phyloP scores from a whole-genome alignment of 2,888 invertebrate species.

The Agrotis clavis region DNA sequence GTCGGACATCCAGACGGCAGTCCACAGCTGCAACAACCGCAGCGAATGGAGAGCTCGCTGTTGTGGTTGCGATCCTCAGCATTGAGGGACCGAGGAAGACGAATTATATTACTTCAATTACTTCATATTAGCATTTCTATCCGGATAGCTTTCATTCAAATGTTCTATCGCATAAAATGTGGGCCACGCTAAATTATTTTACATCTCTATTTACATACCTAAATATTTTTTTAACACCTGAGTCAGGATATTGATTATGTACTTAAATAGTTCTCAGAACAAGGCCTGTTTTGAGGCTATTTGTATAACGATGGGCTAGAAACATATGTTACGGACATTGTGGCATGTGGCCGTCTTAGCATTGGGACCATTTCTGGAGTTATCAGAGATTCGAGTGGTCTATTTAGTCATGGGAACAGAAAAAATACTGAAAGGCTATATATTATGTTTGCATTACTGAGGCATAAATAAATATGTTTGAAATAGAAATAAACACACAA shows the following conservation, averaged over 20 bases:
- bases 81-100: too few species aligned
- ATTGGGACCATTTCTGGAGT: slow-evolving; percentile 13
- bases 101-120: too few species aligned
- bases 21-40: too few species aligned
- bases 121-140: slow-evolving; percentile 53
- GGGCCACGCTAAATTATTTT: slow-evolving; percentile 49
- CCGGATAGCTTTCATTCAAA: slow-evolving; percentile 43
- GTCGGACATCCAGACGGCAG: too few species aligned
- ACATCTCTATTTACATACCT: slow-evolving; percentile 52
- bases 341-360: slow-evolving; percentile 20
- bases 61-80: too few species aligned
- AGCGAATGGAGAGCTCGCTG: too few species aligned
- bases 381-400: slow-evolving; percentile 1
- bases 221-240: slow-evolving; percentile 37
- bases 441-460: slow-evolving; percentile 14
- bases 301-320: slow-evolving; percentile 7
- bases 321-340: slow-evolving; percentile 23
- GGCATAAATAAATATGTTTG: slow-evolving; percentile 18
- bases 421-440: slow-evolving; percentile 17
- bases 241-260: slow-evolving; percentile 34
- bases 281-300: slow-evolving; percentile 23
- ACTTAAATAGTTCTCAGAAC: slow-evolving; percentile 27
- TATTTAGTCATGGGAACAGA: not conserved
- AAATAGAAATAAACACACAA: slow-evolving; percentile 25
- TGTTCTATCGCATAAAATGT: slow-evolving; percentile 53